Conservation (phyloP, 2,888 invertebrate species). For the Clostera curtula region DNA sequence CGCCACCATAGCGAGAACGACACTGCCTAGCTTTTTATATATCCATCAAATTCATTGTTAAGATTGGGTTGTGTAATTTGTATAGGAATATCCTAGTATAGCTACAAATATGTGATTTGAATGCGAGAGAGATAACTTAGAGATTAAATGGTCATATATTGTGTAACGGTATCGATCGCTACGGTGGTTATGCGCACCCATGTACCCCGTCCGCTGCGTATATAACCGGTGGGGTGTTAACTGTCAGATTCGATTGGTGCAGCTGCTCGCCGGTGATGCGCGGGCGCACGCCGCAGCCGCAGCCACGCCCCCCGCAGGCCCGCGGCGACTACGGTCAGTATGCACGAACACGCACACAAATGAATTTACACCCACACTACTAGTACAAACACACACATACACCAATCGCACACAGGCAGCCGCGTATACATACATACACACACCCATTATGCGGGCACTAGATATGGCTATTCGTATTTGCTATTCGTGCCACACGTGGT, state of each 20-base stretch:
- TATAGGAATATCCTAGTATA: too few relatives aligned
- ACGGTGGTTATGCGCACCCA: too few relatives aligned
- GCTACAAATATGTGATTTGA: too few relatives aligned
- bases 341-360: constrained; percentile 14
- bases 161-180: too few relatives aligned
- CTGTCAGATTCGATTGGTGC: constrained; percentile 68
- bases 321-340: constrained; percentile 94
- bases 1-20: too few relatives aligned
- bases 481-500: too few relatives aligned
- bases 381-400: constrained; percentile 4
- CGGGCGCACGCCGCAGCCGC: constrained; percentile 72
- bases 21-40: too few relatives aligned
- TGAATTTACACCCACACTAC: constrained; percentile 6
- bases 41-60: too few relatives aligned
- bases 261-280: constrained; percentile 84
- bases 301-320: constrained; percentile 77
- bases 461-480: too few relatives aligned
- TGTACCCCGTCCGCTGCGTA: constrained; percentile 23
- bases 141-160: too few relatives aligned
- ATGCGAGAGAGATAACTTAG: too few relatives aligned
- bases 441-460: constrained; percentile 14
- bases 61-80: too few relatives aligned
- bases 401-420: constrained; percentile 9
- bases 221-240: constrained; percentile 51
- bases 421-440: constrained; percentile 8